Base-by-base conservation (phyloP, 2,797 vertebrate genomes). In the Sebastes aleutianus region DNA sequence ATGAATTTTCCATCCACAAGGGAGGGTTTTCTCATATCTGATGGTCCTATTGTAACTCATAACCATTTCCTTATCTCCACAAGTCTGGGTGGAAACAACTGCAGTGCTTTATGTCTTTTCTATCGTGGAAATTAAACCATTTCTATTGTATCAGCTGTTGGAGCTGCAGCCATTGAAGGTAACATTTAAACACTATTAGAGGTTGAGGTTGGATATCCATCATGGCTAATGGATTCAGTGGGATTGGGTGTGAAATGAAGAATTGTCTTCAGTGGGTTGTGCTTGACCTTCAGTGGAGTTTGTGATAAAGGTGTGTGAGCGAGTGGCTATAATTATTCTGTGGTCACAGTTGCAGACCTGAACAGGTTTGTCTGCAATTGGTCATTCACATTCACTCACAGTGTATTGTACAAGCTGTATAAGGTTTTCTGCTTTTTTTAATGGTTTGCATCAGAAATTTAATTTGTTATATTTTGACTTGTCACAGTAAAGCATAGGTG, bases 211-310 rank as follows among this genome's bases (percentile, higher is more conserved):
- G 4, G 4, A 26, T 68, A 73, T 81, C 70, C 70, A 29, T 84
- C 75, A 78, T 58, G 61, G 34, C 36, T 80, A 78, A 88, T 87
- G 73, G 77, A 80, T 75, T 83, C 34, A 54, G 74, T 70, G 68
- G 54, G 22, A 59, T 47, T 65, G 70, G 26, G 29, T 75, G 34
- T 39, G 58, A 79, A 85, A 88, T 87, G 70, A 86, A 82, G 63
- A 68, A 77, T 69, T 47, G 70, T 85, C 77, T 63, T 75, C 73
- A 50, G 36, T 58, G 53, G 58, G 73, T 70, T 84, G 57, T 73
- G 68, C 67, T 89, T 90, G 87, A 92, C 84, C 86, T 91, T 88
- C 71, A 82, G 69, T 57, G 27, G 74, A 57, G 57, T 82, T 84
- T 63, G 71, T 84, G 75, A 74, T 86, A 61, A 77, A 82, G 67